Conservation (phyloP, 2,797 vertebrate species). For the Periparus ater region DNA sequence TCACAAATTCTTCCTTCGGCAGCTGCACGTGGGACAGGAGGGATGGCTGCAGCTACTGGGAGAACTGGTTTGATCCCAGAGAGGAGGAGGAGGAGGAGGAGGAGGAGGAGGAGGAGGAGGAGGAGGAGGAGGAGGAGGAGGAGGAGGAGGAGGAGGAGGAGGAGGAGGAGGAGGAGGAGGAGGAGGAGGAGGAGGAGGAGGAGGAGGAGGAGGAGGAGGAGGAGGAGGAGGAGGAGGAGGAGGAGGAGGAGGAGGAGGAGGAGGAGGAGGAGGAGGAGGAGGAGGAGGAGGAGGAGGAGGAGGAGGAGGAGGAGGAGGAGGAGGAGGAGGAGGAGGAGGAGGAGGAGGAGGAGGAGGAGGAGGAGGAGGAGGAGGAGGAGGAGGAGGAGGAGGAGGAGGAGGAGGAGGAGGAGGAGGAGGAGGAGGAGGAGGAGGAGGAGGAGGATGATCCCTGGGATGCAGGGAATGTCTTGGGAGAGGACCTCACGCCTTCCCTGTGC, state of each 20-base stretch:
- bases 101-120: neutral
- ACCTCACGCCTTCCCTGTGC: neutral
- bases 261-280: neutral
- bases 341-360: neutral
- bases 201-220: neutral
- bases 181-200: neutral
- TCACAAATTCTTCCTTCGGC: neutral
- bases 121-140: neutral
- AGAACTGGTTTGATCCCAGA: neutral
- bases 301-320: neutral
- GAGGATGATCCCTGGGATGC: fast-evolving
- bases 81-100: neutral
- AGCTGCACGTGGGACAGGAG: fast-evolving
- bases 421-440: neutral
- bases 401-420: neutral
- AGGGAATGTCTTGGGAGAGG: neutral
- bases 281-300: neutral
- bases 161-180: neutral
- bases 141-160: neutral
- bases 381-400: neutral
- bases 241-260: neutral
- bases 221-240: neutral
- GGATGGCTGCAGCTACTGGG: neutral
- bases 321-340: neutral
- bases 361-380: neutral